Base-by-base conservation (phyloP, 1,140 invertebrate species). In the Saccostrea glomerata region DNA sequence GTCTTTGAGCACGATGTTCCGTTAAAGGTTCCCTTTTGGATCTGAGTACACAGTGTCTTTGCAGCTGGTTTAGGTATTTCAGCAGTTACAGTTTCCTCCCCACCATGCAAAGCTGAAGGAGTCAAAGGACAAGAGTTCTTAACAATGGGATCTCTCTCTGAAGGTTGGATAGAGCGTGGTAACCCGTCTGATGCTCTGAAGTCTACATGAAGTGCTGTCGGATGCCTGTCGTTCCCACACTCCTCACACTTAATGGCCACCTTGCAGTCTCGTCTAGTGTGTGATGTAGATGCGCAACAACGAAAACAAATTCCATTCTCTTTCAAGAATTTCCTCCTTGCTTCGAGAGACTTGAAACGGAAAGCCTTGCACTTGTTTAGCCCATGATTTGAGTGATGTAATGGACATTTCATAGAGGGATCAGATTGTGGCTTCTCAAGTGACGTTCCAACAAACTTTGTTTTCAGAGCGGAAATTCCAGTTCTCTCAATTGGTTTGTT, bases 1-100 rank as follows among this genome's bases (percentile, higher is more conserved):
- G 84, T 90, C 55, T 90, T 90, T 36, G 66, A 82, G 58, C 90
- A 90, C 12, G 90, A 89, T 55, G 9, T 66, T n/a, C 63, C 63
- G 20, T 66, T 66, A 66, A 40, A 47, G 40, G 40, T 55, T 84
- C n/a, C 55, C 23, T 7, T 54, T 47, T 54, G 55, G 17, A 55
- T 23, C 12, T 55, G 40, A 47, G 40, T 84, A 54, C 40, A 23
- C 13, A 47, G 55, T 23, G 55, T 84, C 77, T 54, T 84, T 84
- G 30, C n/a, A 23, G 55, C 47, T 84, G 82, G 40, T 23, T 17
- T 40, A 54, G 36, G 30, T 6, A 12, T 20, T 66, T 66, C 63
- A 12, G 0, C 5, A n/a, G 13, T 83, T 88, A 84, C 25, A 84
- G 55, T 25, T 89, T 86, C 20, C 84, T 54, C 89, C 86, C 25